These are phyloP conservation scores for Neopipo cinnamomea DNA, from an alignment of 2,113 vertebrate genomes.

Conservation along the genomic window DNA sequence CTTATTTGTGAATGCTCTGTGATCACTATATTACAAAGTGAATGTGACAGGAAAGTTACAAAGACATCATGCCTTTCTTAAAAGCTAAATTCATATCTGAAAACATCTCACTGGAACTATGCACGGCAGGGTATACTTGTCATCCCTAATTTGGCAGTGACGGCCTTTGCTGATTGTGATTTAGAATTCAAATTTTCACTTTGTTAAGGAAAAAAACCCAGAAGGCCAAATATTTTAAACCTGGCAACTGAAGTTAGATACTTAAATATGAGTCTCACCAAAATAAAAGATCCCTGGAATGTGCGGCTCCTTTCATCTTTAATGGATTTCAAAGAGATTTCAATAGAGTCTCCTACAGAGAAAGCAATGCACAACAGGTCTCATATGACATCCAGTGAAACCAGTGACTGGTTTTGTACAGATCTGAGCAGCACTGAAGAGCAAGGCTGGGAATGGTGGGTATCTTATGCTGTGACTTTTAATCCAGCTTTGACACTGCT, in stretches of 20 bases:
- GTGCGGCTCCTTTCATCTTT: background rate
- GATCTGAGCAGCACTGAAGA: background rate
- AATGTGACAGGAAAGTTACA: background rate
- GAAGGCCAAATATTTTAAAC: background rate
- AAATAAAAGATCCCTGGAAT: background rate
- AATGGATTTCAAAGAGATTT: background rate
- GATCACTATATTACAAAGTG: background rate
- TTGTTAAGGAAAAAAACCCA: background rate
- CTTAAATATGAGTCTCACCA: background rate
- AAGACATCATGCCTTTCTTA: slow-evolving; percentile 8
- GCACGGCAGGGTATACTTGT: background rate
- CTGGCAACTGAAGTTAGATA: background rate
- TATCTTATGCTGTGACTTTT: background rate
- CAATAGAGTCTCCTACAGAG: background rate
- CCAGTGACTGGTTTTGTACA: background rate
- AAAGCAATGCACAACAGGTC: background rate
- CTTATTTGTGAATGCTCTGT: background rate
- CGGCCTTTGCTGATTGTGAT: background rate
- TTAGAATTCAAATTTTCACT: slow-evolving; percentile 9
- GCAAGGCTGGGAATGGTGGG: background rate
- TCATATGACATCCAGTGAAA: background rate
- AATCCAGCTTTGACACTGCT: background rate
- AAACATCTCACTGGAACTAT: background rate
- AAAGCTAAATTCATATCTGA: background rate
- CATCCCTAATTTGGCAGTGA: background rate